phyloP scores from a whole-genome alignment of 2,797 vertebrate genomes.

The Psittacula echo region DNA sequence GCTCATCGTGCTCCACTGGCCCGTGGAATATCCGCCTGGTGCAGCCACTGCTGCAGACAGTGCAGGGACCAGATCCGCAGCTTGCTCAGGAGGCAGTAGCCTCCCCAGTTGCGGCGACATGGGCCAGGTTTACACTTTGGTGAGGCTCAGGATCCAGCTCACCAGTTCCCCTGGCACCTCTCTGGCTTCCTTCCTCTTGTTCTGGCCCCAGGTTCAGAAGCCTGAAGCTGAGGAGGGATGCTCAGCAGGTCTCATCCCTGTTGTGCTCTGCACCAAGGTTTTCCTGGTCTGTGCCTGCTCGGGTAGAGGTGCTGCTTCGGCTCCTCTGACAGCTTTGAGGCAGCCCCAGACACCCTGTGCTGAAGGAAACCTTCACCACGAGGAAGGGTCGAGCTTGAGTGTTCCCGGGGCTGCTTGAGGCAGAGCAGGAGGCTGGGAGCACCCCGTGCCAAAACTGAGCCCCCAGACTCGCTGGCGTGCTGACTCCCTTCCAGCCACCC shows the following conservation, averaged over 20 bases:
- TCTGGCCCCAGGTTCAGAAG: not conserved
- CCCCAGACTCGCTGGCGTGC: not conserved
- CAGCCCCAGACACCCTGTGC: accelerated
- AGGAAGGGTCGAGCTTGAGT: not conserved
- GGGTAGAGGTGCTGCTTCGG: accelerated
- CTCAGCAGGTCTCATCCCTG: not conserved
- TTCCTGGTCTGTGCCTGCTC: not conserved
- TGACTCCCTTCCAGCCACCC: too few relatives aligned
- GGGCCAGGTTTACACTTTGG: not conserved
- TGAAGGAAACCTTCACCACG: accelerated
- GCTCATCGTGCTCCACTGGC: not conserved
- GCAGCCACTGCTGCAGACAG: not conserved
- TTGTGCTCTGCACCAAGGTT: accelerated
- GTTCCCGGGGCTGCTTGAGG: accelerated
- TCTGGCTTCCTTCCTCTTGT: not conserved
- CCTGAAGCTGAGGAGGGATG: not conserved
- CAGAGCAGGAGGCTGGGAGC: not conserved
- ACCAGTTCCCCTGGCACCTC: not conserved
- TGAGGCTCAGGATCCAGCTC: not conserved
- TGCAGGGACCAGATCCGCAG: accelerated
- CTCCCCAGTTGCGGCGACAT: accelerated
- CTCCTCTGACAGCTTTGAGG: not conserved
- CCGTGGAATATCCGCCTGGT: not conserved
- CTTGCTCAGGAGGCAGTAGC: not conserved
- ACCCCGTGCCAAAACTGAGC: not conserved